phyloP scores from a whole-genome alignment of 2,888 invertebrate genomes.

The Latrodectus hesperus region DNA sequence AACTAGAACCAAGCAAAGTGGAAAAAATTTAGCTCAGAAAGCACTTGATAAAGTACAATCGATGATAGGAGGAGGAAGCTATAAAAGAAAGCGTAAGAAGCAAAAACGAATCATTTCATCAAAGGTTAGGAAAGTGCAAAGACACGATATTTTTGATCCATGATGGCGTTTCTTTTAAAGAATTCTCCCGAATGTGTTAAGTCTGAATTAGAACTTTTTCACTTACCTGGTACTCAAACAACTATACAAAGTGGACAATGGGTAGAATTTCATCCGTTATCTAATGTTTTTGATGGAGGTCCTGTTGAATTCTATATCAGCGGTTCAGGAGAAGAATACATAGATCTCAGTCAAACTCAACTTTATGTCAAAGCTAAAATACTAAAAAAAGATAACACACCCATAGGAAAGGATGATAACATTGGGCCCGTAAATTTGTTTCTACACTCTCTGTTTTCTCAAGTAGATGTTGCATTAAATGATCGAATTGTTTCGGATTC shows the following conservation, averaged over 20 bases:
- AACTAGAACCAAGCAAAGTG: slow-evolving; percentile 20
- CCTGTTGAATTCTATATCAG: slow-evolving; percentile 27
- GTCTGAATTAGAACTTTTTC: slow-evolving; percentile 54
- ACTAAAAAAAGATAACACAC: neutral
- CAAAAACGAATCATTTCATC: slow-evolving; percentile 21
- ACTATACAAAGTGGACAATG: slow-evolving; percentile 31
- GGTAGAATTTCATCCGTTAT: slow-evolving; percentile 38
- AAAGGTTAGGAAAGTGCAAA: slow-evolving; percentile 12
- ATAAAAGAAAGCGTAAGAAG: slow-evolving; percentile 41
- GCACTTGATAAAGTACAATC: slow-evolving; percentile 13
- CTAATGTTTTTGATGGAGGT: slow-evolving; percentile 24
- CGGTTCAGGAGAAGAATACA: slow-evolving; percentile 25
- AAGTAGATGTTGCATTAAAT: slow-evolving; percentile 45
- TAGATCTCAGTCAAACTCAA: slow-evolving; percentile 2
- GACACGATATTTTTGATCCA: slow-evolving; percentile 36
- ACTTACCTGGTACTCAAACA: slow-evolving; percentile 40
- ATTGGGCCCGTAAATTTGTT: slow-evolving; percentile 38
- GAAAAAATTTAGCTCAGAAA: slow-evolving; percentile 15
- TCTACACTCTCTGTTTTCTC: slow-evolving; percentile 38
- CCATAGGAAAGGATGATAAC: neutral
- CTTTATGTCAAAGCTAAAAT: neutral
- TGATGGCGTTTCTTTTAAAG: slow-evolving; percentile 32
- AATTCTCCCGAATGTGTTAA: slow-evolving; percentile 51
- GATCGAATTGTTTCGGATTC: slow-evolving; percentile 12
- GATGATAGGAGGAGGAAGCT: slow-evolving; percentile 25